Evolutionary conservation across 2,888 invertebrate species (phyloP).

Genomic region (Timandra comae): DNA sequence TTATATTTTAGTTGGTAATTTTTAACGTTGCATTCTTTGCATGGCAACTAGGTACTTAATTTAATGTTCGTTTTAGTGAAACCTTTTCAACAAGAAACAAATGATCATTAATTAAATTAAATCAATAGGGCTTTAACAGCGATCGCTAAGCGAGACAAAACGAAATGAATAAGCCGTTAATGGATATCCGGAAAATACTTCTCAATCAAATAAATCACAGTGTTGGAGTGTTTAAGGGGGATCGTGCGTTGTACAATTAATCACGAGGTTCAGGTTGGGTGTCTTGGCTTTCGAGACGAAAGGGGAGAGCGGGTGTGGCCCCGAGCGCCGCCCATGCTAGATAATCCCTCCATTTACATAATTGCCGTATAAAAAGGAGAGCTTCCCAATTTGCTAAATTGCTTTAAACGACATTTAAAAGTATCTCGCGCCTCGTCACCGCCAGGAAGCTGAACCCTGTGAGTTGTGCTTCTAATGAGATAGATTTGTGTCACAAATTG

Average conservation of each 20-base stretch:
- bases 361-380: slow-evolving; percentile 76
- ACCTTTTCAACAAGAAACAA: too few species aligned
- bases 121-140: slow-evolving; percentile 13
- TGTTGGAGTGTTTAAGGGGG: slow-evolving; percentile 42
- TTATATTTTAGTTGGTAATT: too few species aligned
- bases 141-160: slow-evolving; percentile 28
- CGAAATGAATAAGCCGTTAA: slow-evolving; percentile 45
- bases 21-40: too few species aligned
- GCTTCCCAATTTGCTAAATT: slow-evolving; percentile 77
- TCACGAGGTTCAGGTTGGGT: slow-evolving; percentile 64
- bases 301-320: slow-evolving; percentile 64
- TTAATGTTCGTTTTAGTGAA: too few species aligned
- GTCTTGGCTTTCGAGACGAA: slow-evolving; percentile 52
- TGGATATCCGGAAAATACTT: slow-evolving; percentile 52
- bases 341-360: slow-evolving; percentile 78
- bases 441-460: too few species aligned
- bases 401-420: slow-evolving; percentile 61
- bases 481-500: too few species aligned
- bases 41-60: too few species aligned
- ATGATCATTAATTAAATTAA: slow-evolving; percentile 22
- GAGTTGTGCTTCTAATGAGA: background rate
- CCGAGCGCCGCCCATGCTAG: slow-evolving; percentile 64
- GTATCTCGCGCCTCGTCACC: slow-evolving; percentile 27
- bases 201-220: slow-evolving; percentile 66
- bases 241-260: slow-evolving; percentile 57